Conservation (phyloP, 2,113 vertebrate species). For the Sander lucioperca region DNA sequence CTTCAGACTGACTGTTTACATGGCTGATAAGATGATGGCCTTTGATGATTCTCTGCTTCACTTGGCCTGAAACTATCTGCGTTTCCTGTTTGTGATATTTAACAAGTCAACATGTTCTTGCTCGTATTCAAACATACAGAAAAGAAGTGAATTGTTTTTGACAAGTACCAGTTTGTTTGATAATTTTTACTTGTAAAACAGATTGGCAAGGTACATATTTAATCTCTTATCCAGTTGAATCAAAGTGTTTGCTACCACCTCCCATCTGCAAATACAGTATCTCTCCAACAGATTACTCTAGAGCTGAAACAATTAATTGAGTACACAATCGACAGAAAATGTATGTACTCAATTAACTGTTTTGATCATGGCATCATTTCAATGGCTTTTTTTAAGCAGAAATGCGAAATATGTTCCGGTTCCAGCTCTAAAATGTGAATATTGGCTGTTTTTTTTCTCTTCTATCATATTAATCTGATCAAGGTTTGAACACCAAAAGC, state of each 20-base stretch:
- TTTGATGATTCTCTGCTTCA: not conserved
- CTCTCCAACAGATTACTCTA: not conserved
- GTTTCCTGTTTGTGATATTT: conserved; percentile 34
- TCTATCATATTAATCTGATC: not conserved
- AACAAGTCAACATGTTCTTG: not conserved
- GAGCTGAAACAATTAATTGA: not conserved
- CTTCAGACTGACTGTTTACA: not conserved
- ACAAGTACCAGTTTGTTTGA: not conserved
- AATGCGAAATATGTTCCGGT: not conserved
- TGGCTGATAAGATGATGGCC: conserved; percentile 11
- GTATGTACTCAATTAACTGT: not conserved
- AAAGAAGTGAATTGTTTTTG: not conserved
- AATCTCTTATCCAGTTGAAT: not conserved
- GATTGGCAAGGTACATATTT: not conserved
- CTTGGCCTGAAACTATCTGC: not conserved
- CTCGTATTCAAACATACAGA: not conserved
- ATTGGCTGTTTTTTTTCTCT: not conserved
- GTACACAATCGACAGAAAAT: not conserved
- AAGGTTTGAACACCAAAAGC: not conserved
- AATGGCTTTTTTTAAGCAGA: not conserved
- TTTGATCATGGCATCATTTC: not conserved
- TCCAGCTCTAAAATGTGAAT: not conserved
- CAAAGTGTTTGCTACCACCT: not conserved
- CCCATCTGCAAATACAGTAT: not conserved
- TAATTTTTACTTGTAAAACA: not conserved